These are phyloP conservation scores for Emberiza fucata DNA, from an alignment of 2,113 vertebrate species.

Conservation along the genomic window DNA sequence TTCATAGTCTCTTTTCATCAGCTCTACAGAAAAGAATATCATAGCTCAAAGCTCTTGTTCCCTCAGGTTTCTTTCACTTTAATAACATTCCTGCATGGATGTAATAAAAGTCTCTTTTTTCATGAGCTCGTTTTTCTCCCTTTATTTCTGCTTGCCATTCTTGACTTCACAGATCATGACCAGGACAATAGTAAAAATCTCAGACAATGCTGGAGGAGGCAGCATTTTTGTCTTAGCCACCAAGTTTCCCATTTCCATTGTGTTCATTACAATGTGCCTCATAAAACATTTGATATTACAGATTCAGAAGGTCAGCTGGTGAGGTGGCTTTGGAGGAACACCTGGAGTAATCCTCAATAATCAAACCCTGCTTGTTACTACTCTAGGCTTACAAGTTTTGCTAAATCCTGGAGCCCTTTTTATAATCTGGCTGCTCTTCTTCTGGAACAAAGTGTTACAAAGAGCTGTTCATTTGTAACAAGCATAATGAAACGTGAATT, in stretches of 20 bases:
- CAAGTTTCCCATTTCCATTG: neutral
- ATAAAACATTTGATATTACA: neutral
- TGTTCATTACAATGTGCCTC: neutral
- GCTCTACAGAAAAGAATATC: constrained; percentile 13
- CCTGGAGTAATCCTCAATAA: neutral
- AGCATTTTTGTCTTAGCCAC: neutral
- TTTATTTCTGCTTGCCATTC: constrained; percentile 18
- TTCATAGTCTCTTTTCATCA: constrained; percentile 51
- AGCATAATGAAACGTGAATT: neutral
- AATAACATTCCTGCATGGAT: constrained; percentile 28
- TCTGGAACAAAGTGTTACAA: neutral
- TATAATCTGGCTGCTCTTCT: neutral
- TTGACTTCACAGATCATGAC: neutral
- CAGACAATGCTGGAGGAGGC: neutral
- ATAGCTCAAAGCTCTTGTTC: constrained; percentile 19
- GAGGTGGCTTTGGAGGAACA: neutral
- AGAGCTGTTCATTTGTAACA: neutral
- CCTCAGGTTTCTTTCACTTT: constrained; percentile 39
- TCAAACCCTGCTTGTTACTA: neutral
- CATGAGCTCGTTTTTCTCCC: neutral
- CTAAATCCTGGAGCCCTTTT: neutral
- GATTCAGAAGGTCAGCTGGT: neutral
- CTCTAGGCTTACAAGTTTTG: neutral
- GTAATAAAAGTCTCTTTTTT: constrained; percentile 19
- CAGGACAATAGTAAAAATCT: neutral